Conservation (phyloP, 2,888 invertebrate genomes). For the Scrobipalpa costella region DNA sequence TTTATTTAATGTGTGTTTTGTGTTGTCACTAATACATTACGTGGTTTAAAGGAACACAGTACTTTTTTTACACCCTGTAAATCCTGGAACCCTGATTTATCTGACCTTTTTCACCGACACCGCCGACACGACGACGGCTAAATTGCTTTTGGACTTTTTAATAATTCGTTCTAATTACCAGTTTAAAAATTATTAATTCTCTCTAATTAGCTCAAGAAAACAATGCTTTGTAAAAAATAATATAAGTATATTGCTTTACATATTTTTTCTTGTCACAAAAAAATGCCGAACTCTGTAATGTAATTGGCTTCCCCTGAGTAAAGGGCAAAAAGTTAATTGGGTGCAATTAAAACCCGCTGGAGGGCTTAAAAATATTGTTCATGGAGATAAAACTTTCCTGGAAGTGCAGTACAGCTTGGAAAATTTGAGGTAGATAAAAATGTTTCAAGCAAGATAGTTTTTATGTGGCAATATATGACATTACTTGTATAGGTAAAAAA, state of each 20-base stretch:
- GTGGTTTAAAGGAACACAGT: no score
- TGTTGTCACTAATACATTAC: no score
- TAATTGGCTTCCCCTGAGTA: constrained; percentile 57
- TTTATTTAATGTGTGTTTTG: no score
- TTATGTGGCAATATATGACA: no score
- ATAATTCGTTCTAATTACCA: background rate
- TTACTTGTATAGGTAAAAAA: no score
- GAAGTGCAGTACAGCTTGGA: constrained; percentile 33
- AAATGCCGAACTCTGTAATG: constrained; percentile 50
- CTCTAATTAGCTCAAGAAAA: constrained; percentile 9
- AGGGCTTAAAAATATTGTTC: constrained; percentile 52
- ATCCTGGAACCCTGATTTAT: no score
- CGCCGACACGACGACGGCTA: no score
- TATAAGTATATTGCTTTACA: background rate
- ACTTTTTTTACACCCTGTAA: no score
- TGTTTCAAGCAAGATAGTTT: no score
- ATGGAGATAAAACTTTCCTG: constrained; percentile 41
- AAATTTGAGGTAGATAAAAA: no score
- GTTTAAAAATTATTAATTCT: background rate
- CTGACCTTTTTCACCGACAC: no score
- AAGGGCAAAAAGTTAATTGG: constrained; percentile 65
- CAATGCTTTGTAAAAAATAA: background rate
- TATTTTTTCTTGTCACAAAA: constrained; percentile 27
- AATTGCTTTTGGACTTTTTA: no score
- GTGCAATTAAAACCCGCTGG: constrained; percentile 65